Base-by-base conservation (phyloP, 2,888 invertebrate species). In the Chalcosyrphus nemorum region DNA sequence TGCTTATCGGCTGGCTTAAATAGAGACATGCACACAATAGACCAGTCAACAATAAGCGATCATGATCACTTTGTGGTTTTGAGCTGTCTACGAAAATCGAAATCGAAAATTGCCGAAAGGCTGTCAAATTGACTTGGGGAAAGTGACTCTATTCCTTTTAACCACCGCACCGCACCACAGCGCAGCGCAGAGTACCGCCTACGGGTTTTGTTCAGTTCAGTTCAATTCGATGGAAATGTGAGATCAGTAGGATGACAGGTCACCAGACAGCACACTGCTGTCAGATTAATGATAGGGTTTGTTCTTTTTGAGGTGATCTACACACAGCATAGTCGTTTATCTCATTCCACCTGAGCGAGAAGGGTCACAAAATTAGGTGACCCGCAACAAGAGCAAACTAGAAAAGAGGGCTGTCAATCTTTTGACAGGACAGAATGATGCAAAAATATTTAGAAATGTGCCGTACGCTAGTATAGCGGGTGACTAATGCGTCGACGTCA, bases 241-340 rank as follows among this genome's bases (percentile, higher is more conserved):
- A 63, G 75, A 78, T 75, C 80, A 65, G 21, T 29, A 24, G 70
- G 63, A 80, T 84, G 84, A 80, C 84, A 84, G 84, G 80, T 84
- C 84, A 84, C 70, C 65, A 59, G 72, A 82, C 77, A 78, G 66
- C 61, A 57, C 27, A 65, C 50, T 50, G 63, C 71, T 84, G 84
- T 84, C 84, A 80, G 84, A 84, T 84, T 84, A 84, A 84, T 80
- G 84, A 70, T 84, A 77, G 77, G 82, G 77, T 82, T 82, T 6
- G 63, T n/a, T 50, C 52, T 35, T 38, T n/a, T 47, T 38, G 65
- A n/a, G 66, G 41, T 68, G 77, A 77, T 74, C 68, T 77, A 82
- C 61, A 47, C 63, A 56, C 32, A 61, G 17, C 63, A 56, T 43
- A 61, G 17, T 21, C 7, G 9, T 29, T 57, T 29, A 41, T 52